Percentiles rank a stretch among this genome's conserved stretches.
Conservation (phyloP, 2,797 vertebrate species). For the Calcarius lapponicus region DNA sequence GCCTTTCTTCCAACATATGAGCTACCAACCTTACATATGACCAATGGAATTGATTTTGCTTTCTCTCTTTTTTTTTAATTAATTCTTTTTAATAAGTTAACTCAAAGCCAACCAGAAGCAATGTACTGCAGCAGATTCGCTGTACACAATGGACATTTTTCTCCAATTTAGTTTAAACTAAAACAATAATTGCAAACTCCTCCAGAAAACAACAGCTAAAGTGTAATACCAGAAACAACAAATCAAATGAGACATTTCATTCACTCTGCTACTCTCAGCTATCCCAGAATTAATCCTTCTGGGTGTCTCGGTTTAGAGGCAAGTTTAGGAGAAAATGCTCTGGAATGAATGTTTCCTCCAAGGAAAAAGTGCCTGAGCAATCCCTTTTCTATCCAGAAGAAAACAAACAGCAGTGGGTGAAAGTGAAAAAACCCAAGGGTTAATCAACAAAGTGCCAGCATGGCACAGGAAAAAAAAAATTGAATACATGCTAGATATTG, state of each 20-base stretch:
- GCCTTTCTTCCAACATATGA: not conserved
- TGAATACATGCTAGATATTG: not conserved
- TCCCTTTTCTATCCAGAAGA: not conserved
- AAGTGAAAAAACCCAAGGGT: not conserved
- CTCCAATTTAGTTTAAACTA: not conserved
- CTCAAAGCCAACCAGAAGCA: not conserved
- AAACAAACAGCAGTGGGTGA: not conserved
- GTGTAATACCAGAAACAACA: not conserved
- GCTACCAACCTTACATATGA: not conserved
- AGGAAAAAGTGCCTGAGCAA: not conserved
- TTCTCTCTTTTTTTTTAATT: not conserved
- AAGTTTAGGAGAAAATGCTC: not conserved
- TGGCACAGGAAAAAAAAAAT: fast-evolving
- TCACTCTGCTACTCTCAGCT: not conserved
- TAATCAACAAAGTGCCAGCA: not conserved
- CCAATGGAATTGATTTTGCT: not conserved
- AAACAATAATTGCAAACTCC: not conserved
- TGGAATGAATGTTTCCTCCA: not conserved
- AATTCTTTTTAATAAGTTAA: not conserved
- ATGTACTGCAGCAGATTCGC: not conserved
- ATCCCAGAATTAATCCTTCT: not conserved
- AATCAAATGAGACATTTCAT: not conserved
- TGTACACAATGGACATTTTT: not conserved
- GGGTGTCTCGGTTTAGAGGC: not conserved
- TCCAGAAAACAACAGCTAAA: not conserved